These are phyloP conservation scores for Gopherus evgoodei DNA, from an alignment of 2,113 vertebrate genomes.

Conservation along the genomic window DNA sequence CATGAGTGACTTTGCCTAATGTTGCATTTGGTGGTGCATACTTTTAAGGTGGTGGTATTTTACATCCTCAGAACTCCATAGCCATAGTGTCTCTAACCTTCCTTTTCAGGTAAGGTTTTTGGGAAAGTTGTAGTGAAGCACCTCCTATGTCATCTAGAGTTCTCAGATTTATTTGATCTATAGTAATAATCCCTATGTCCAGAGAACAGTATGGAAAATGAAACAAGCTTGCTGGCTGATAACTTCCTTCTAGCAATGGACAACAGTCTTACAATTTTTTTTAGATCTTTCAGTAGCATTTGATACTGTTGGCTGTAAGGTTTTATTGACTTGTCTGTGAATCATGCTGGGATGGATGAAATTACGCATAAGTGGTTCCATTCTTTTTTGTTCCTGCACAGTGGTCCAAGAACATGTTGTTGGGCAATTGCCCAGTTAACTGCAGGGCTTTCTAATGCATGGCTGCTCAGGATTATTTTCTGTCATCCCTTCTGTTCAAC, in stretches of 20 bases:
- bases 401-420: neutral
- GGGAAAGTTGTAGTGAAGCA: neutral
- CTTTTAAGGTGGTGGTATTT: neutral
- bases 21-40: neutral
- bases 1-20: neutral
- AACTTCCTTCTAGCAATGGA: neutral
- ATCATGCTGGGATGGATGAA: neutral
- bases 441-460: neutral
- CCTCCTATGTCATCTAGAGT: neutral
- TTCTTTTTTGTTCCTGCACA: neutral
- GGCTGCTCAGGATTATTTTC: neutral
- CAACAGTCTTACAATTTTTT: neutral
- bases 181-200: neutral
- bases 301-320: neutral
- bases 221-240: rapidly evolving
- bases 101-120: neutral
- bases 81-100: neutral
- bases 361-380: neutral
- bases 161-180: neutral
- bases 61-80: neutral
- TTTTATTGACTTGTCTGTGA: neutral
- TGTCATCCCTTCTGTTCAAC: neutral
- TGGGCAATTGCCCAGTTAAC: neutral
- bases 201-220: neutral
- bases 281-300: neutral